A percentile compares a stretch with the other conserved stretches of the same genome.
phyloP scores from a whole-genome alignment of 2,888 invertebrate species.

The Smittia aterrima region DNA sequence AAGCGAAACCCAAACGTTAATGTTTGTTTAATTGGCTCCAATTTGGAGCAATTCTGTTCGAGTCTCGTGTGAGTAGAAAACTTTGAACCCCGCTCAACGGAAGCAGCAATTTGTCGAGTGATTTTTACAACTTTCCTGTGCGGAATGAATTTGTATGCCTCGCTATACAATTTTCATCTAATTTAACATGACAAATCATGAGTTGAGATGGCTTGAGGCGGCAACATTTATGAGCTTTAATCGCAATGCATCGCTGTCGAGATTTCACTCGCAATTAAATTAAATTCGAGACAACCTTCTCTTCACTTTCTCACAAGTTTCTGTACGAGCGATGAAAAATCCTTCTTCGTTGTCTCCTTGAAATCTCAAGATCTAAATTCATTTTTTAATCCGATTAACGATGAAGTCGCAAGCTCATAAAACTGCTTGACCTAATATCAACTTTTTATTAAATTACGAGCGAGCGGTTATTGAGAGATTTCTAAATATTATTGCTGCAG shows the following conservation, averaged over 20 bases:
- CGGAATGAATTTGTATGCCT: slow-evolving; percentile 20
- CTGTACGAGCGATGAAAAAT: too few relatives aligned
- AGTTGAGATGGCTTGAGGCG: background rate
- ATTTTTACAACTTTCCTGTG: slow-evolving; percentile 21
- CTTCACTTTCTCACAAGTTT: background rate
- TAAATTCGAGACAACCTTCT: background rate
- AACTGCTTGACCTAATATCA: background rate
- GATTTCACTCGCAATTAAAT: background rate
- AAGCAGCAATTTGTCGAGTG: slow-evolving; percentile 31
- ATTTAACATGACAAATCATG: slow-evolving; percentile 25
- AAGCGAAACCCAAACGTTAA: background rate
- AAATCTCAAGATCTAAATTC: background rate
- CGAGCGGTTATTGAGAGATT: background rate
- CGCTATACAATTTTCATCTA: slow-evolving; percentile 30
- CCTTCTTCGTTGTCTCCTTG: background rate
- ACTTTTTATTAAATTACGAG: background rate
- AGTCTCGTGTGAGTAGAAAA: background rate
- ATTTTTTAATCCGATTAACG: slow-evolving; percentile 16
- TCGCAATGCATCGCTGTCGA: background rate
- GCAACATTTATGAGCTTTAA: slow-evolving; percentile 15
- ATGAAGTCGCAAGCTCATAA: background rate
- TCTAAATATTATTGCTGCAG: background rate
- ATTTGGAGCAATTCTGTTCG: slow-evolving; percentile 22
- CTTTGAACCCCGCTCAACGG: background rate
- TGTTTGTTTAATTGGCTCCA: slow-evolving; percentile 22